phyloP scores from a whole-genome alignment of 2,797 vertebrate genomes.

The Melanotaenia trifasciata region DNA sequence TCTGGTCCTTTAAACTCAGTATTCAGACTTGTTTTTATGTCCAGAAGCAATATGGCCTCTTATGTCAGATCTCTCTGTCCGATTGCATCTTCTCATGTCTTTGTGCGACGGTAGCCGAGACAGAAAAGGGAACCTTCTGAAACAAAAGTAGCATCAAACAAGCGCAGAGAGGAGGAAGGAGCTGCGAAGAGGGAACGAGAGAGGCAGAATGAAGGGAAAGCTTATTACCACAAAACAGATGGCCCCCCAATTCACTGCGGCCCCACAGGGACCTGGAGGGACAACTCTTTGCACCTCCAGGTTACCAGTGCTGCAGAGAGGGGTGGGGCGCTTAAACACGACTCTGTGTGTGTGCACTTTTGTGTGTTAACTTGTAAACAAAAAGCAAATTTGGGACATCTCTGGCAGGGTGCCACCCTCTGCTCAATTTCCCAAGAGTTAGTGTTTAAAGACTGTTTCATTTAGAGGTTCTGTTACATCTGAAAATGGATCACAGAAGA shows the following conservation, averaged over 20 bases:
- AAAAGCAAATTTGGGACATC: slow-evolving; percentile 71
- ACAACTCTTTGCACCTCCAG: slow-evolving; percentile 77
- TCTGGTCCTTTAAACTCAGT: slow-evolving; percentile 45
- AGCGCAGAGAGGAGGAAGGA: slow-evolving; percentile 28
- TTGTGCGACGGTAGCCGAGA: slow-evolving; percentile 10
- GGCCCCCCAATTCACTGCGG: slow-evolving; percentile 81
- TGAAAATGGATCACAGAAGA: slow-evolving; percentile 31
- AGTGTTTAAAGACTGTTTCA: slow-evolving; percentile 48
- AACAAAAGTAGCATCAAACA: slow-evolving; percentile 36
- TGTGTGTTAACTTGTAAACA: slow-evolving; percentile 76
- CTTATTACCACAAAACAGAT: slow-evolving; percentile 87
- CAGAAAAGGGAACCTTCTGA: slow-evolving; percentile 6
- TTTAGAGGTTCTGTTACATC: slow-evolving; percentile 39
- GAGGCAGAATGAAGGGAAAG: slow-evolving; percentile 74
- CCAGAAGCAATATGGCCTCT: slow-evolving; percentile 43
- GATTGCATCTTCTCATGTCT: slow-evolving; percentile 41
- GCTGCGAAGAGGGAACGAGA: slow-evolving; percentile 3
- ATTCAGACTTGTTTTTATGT: slow-evolving; percentile 30
- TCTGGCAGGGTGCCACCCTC: slow-evolving; percentile 61
- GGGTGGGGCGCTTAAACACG: slow-evolving; percentile 73
- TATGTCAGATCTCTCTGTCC: slow-evolving; percentile 8
- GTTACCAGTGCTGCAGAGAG: slow-evolving; percentile 66
- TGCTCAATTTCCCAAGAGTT: slow-evolving; percentile 59
- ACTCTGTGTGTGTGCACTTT: slow-evolving; percentile 69
- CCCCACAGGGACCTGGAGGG: slow-evolving; percentile 76